Percentiles rank a stretch among this genome's conserved stretches.
Evolutionary conservation across 2,888 invertebrate genomes (phyloP).

Genomic region (Sphinx pinastri): DNA sequence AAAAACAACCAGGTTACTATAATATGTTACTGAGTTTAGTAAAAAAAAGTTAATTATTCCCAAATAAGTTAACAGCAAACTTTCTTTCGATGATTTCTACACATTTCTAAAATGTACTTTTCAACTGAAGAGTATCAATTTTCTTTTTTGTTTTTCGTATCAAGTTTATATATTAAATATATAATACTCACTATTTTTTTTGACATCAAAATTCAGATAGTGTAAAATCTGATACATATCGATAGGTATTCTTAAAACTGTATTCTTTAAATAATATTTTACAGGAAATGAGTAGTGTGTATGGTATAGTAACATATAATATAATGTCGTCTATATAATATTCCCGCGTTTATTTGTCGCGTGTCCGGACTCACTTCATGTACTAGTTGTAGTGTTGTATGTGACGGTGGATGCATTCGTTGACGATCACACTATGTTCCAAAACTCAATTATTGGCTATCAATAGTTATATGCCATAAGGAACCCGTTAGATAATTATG

Average conservation of each 20-base stretch:
- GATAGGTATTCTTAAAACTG: too few species aligned
- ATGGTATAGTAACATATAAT: conserved; percentile 33
- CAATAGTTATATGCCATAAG: too few species aligned
- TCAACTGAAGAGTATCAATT: not conserved
- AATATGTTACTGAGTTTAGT: not conserved
- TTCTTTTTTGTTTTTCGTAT: not conserved
- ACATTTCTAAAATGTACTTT: not conserved
- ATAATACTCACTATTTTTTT: too few species aligned
- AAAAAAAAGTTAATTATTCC: too few species aligned
- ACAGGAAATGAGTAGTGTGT: conserved; percentile 52
- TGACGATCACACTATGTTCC: not conserved
- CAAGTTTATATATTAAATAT: too few species aligned
- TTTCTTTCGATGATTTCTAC: not conserved
- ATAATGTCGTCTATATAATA: conserved; percentile 41
- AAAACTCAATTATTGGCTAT: too few species aligned
- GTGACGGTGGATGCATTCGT: conserved; percentile 51
- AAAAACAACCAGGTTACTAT: conserved; percentile 27
- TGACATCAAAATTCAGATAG: too few species aligned
- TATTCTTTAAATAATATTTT: conserved; percentile 23
- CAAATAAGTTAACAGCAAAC: not conserved
- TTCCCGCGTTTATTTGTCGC: conserved; percentile 40
- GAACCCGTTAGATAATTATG: too few species aligned
- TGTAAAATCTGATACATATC: too few species aligned
- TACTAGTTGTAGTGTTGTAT: conserved; percentile 40
- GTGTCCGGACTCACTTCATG: conserved; percentile 27